Conservation (phyloP, 2,797 vertebrate genomes). For the Leptoclinus maculatus region DNA sequence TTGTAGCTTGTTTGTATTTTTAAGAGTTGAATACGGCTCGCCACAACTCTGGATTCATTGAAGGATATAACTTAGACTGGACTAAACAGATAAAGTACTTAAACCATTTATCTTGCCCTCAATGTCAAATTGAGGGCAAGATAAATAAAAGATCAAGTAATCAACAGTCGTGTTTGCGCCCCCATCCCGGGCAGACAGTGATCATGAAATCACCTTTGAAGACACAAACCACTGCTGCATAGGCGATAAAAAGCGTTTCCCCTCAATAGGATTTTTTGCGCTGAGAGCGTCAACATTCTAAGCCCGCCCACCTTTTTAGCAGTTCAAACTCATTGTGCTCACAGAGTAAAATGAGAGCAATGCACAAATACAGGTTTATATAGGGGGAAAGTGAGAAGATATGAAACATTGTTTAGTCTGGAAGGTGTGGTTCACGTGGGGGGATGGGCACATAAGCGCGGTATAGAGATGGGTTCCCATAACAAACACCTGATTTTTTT, state of each 20-base stretch:
- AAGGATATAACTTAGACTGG: neutral
- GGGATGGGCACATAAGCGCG: too few relatives aligned
- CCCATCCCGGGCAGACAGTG: neutral
- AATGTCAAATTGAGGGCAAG: neutral
- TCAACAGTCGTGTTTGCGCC: neutral
- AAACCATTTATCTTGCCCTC: neutral
- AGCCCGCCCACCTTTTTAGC: neutral
- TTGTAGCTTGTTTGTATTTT: too few relatives aligned
- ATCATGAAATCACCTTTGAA: neutral
- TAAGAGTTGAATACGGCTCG: neutral
- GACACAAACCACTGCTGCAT: neutral
- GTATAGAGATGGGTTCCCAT: too few relatives aligned
- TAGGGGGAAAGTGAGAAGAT: too few relatives aligned
- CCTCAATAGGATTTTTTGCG: neutral
- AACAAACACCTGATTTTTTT: too few relatives aligned
- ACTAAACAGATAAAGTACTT: neutral
- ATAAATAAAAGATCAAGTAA: too few relatives aligned
- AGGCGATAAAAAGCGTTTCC: neutral
- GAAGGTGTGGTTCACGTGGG: too few relatives aligned
- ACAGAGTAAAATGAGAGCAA: too few relatives aligned
- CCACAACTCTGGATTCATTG: neutral
- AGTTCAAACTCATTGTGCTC: too few relatives aligned
- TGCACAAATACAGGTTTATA: too few relatives aligned
- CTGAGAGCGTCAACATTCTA: neutral
- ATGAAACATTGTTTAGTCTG: too few relatives aligned